These are phyloP conservation scores for Gonioctena quinquepunctata DNA, from an alignment of 1,140 invertebrate genomes.

Conservation along the genomic window DNA sequence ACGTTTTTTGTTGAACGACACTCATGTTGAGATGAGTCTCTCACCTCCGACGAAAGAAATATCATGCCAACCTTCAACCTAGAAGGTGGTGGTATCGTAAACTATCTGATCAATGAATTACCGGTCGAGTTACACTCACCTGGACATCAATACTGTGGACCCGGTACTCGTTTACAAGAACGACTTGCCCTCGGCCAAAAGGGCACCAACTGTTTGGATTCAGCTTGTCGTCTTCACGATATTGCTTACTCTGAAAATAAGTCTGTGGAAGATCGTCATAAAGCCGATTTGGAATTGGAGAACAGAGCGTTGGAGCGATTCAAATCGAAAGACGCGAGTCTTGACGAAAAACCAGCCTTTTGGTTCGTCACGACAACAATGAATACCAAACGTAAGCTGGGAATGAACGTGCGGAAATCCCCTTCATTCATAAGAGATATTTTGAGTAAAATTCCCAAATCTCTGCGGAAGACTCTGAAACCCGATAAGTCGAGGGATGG, in stretches of 20 bases:
- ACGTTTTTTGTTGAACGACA: too few relatives aligned
- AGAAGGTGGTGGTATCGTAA: constrained; percentile 2
- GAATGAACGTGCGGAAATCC: not conserved
- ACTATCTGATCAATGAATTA: constrained; percentile 42
- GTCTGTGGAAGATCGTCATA: constrained; percentile 47
- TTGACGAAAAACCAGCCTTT: not conserved
- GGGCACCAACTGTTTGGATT: constrained; percentile 56
- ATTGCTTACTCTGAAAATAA: constrained; percentile 53
- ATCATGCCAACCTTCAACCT: not conserved
- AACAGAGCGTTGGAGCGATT: constrained; percentile 51
- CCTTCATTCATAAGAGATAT: too few relatives aligned
- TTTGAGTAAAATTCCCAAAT: not conserved
- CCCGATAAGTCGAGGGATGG: not conserved
- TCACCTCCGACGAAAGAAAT: not conserved
- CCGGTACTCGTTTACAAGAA: not conserved
- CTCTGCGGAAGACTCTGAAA: not conserved
- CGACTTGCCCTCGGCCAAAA: constrained; percentile 39
- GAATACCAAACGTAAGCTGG: not conserved
- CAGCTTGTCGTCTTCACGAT: constrained; percentile 56
- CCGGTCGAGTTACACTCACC: constrained; percentile 55
- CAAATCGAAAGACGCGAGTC: constrained; percentile 16
- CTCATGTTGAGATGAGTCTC: not conserved
- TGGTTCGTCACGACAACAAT: not conserved
- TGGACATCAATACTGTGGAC: constrained; percentile 15
- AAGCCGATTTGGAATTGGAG: constrained; percentile 52